Conservation (phyloP, 2,113 vertebrate species). For the Sebastes fasciatus region DNA sequence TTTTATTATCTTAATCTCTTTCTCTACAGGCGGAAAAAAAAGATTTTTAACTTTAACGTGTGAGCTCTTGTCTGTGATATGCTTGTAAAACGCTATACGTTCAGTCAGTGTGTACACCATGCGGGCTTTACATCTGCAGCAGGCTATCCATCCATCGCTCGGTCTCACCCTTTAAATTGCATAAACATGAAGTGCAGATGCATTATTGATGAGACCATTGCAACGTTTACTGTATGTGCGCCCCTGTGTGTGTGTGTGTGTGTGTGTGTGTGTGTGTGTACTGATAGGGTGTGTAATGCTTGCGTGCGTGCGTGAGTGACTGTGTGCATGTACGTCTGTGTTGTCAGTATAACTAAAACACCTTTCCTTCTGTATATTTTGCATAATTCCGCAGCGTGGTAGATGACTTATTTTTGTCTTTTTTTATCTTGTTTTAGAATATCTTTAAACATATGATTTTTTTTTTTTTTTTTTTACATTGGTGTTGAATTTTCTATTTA, state of each 20-base stretch:
- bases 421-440: neutral
- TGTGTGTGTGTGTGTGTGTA: slow-evolving; percentile 29
- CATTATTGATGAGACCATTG: slow-evolving; percentile 90
- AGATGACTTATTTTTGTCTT: slow-evolving; percentile 32
- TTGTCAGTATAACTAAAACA: slow-evolving; percentile 43
- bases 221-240: slow-evolving; percentile 68
- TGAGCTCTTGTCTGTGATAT: slow-evolving; percentile 56
- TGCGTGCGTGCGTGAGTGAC: slow-evolving; percentile 25
- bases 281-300: slow-evolving; percentile 24
- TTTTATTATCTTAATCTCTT: slow-evolving; percentile 67
- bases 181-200: slow-evolving; percentile 90
- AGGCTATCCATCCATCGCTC: slow-evolving; percentile 56
- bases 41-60: slow-evolving; percentile 49
- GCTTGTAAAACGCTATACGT: slow-evolving; percentile 42
- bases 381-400: slow-evolving; percentile 18
- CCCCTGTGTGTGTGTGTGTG: neutral
- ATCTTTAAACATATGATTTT: neutral
- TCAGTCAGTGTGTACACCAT: slow-evolving; percentile 6
- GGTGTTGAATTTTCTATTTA: neutral
- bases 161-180: slow-evolving; percentile 85
- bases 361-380: slow-evolving; percentile 22
- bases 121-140: slow-evolving; percentile 48
- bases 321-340: slow-evolving; percentile 27
- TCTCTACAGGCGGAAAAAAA: slow-evolving; percentile 40
- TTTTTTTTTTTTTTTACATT: neutral